Base-by-base conservation (phyloP, 2,113 vertebrate species). In the Blennius ocellaris region DNA sequence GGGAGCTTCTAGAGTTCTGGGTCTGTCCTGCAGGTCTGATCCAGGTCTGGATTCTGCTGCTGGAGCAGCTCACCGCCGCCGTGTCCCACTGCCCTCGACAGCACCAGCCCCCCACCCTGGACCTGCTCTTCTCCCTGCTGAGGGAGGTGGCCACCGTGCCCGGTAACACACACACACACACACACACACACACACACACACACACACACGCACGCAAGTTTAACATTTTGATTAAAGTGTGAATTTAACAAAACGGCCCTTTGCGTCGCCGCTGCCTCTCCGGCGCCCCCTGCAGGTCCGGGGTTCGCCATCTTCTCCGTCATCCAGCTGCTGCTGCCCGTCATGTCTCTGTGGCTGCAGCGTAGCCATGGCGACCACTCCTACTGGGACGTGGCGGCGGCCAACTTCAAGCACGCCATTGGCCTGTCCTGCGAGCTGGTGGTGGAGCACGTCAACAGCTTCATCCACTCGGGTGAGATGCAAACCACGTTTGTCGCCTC, bases 361-460 rank as follows among this genome's bases (percentile, higher is more conserved):
- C 97, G 97, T 60, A 98, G 96, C 85, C 97, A 96, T 1, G 95
- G 95, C 52, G 96, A 98, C 87, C 97, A 97, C 83, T 94, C 95
- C 6, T 99, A 99, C 89, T 99, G 98, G 98, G 97, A 99, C 0
- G 80, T 93, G 43, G 97, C 97, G 0, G 97, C 97, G 0, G 95
- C 96, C 1, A 99, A 99, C 91, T 99, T 99, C 90, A 99, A 98
- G 78, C 98, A 99, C 1, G 98, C 98, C 64, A 98, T 99, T 12
- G 98, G 98, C 11, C 92, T 99, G 69, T 97, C 95, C 16, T 99
- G 97, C 48, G 98, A 99, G 88, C 95, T 99, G 40, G 98, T 97
- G 73, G 97, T 99, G 90, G 98, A 99, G 53, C 97, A 99, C 61
- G 92, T 99, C 73, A 96, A 97, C 82, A 97, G 94, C 62, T 99